Percentiles rank a stretch among this genome's conserved stretches.
phyloP scores from a whole-genome alignment of 1,140 invertebrate species.

The Cotesia glomerata region DNA sequence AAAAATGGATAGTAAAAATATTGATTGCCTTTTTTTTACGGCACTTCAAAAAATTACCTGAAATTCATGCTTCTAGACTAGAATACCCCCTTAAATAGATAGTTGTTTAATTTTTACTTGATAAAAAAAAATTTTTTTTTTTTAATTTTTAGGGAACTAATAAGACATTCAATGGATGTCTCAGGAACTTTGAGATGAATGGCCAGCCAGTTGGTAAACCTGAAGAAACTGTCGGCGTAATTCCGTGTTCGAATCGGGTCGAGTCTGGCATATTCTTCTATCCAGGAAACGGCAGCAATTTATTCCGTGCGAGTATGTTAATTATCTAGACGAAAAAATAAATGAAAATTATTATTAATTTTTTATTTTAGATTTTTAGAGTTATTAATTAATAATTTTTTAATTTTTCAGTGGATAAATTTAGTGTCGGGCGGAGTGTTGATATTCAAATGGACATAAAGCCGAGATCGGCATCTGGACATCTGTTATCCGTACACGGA shows the following conservation, averaged over 20 bases:
- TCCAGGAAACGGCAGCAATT: constrained; percentile 69
- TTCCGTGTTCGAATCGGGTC: constrained; percentile 80
- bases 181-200: constrained; percentile 81
- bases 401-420: constrained; percentile 67
- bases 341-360: not conserved
- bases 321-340: not conserved
- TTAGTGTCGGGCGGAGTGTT: constrained; percentile 78
- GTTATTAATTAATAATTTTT: not conserved
- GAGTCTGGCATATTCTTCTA: constrained; percentile 92
- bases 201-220: constrained; percentile 70
- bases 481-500: constrained; percentile 83
- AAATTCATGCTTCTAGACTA: no score
- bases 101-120: constrained; percentile 4
- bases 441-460: constrained; percentile 87
- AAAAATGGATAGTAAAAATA: no score
- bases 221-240: constrained; percentile 66
- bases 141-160: constrained; percentile 63
- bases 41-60: no score
- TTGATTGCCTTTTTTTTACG: no score
- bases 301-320: constrained; percentile 69
- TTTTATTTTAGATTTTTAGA: not conserved
- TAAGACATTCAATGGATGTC: constrained; percentile 83
- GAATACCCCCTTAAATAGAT: no score
- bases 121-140: constrained; percentile 19
- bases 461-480: constrained; percentile 80